phyloP scores from a whole-genome alignment of 2,797 vertebrate species.

The Poeciliopsis turneri region DNA sequence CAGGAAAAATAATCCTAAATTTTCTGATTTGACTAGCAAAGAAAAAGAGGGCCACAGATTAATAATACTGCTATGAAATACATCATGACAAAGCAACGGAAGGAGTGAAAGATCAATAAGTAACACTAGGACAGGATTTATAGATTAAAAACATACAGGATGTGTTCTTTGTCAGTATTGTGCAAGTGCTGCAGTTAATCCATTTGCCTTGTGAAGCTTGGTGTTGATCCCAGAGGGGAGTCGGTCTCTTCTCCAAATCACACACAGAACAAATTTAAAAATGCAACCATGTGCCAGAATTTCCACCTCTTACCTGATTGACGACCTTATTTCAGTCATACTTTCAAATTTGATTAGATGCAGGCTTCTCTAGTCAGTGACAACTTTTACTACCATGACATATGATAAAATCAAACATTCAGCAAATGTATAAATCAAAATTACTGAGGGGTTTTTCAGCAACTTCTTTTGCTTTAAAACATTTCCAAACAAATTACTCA shows the following conservation, averaged over 20 bases:
- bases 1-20: neutral
- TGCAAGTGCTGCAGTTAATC: slow-evolving; percentile 2
- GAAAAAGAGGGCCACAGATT: neutral
- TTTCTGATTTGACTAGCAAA: neutral
- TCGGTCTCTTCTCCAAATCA: slow-evolving; percentile 9
- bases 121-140: neutral
- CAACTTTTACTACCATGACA: neutral
- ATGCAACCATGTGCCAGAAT: slow-evolving; percentile 10
- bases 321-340: slow-evolving; percentile 17
- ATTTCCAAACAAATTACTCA: neutral
- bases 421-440: slow-evolving; percentile 50
- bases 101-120: slow-evolving; percentile 5
- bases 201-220: neutral
- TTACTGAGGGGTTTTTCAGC: slow-evolving; percentile 23
- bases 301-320: slow-evolving; percentile 28
- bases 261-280: neutral
- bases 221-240: slow-evolving; percentile 8
- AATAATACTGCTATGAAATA: neutral
- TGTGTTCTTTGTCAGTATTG: neutral
- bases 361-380: slow-evolving; percentile 12
- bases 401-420: neutral
- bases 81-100: neutral
- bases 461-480: slow-evolving; percentile 50
- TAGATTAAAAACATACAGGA: neutral
- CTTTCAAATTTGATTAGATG: slow-evolving; percentile 18